Base-by-base conservation (phyloP, 2,888 invertebrate species). In the Dicranocentrus wangi region DNA sequence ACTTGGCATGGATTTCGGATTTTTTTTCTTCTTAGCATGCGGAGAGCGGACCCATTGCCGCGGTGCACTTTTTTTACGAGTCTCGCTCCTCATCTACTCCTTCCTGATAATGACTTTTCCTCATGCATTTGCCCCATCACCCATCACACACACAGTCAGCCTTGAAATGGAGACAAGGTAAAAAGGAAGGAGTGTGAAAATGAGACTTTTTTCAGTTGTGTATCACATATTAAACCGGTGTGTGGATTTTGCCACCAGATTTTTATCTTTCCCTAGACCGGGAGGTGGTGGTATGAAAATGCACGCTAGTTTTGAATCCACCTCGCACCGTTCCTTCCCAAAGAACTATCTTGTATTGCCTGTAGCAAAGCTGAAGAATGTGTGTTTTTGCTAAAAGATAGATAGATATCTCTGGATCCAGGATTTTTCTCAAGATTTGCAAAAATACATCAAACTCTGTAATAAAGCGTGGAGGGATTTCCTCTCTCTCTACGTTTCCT, bases 1-100 rank as follows among this genome's bases (percentile, higher is more conserved):
- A 55, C 55, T 55, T 55, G 55, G 55, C 55, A 55, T 55, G 21
- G 15, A 21, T 55, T 55, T 55, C 55, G 2, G 55, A 2, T 55
- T 13, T 39, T 13, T 39, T 39, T 39, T 39, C 39, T 13, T 55
- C 23, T 55, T 55, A 2, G 21, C 23, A 21, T 55, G 23, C 23
- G 47, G n/a, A 39, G 13, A 39, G 13, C 39, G 13, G 7, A 23
- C 21, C 15, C 23, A 55, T 23, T 3, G 23, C 15, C 21, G 8
- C 23, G 8, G 55, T 10, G 47, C 13, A n/a, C 8, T 21, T 23
- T 51, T 51, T 51, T 55, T 55, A 55, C 21, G 55, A 55, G 55
- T 19, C 2, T 17, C 3, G 15, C n/a, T 17, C 8, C 55, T 23
- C 55, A 7, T n/a, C 8, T 8, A 55, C 7, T 55, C 55, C 3